Percentiles rank a stretch among this genome's conserved stretches.
These are phyloP conservation scores for Lamprotornis superbus DNA, from an alignment of 2,113 vertebrate genomes.

Conservation along the genomic window DNA sequence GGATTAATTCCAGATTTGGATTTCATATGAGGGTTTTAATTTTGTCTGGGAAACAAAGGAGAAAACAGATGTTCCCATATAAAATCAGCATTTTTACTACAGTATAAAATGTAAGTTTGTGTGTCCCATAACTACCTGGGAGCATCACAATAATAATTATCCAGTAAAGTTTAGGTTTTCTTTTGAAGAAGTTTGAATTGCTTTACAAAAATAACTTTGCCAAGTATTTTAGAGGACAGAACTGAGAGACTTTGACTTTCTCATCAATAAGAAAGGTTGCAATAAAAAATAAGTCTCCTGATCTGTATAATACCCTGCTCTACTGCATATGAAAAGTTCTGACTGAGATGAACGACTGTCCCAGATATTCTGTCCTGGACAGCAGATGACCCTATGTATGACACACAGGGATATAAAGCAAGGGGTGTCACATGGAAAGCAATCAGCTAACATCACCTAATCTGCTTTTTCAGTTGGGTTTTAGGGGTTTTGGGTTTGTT, in stretches of 20 bases:
- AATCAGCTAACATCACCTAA: not conserved
- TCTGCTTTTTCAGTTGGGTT: not conserved
- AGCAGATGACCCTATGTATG: not conserved
- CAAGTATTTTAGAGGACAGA: not conserved
- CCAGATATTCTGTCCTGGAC: not conserved
- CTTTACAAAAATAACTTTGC: not conserved
- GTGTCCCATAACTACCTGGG: not conserved
- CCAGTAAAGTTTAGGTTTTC: not conserved
- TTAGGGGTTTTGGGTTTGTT: fast-evolving
- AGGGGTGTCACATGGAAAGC: not conserved
- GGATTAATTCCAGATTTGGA: not conserved
- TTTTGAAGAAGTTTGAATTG: not conserved
- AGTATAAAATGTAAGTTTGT: not conserved
- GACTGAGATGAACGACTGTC: not conserved
- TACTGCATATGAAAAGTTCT: not conserved
- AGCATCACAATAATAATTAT: not conserved
- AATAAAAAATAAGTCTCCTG: not conserved
- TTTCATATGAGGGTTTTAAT: not conserved
- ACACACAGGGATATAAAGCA: not conserved
- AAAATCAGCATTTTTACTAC: not conserved
- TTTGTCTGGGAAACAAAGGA: not conserved
- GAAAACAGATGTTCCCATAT: not conserved
- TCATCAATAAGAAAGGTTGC: not conserved
- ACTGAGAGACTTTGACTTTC: not conserved
- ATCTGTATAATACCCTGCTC: not conserved